Conservation (phyloP, 2,888 invertebrate genomes). For the Lithophane ornitopus region DNA sequence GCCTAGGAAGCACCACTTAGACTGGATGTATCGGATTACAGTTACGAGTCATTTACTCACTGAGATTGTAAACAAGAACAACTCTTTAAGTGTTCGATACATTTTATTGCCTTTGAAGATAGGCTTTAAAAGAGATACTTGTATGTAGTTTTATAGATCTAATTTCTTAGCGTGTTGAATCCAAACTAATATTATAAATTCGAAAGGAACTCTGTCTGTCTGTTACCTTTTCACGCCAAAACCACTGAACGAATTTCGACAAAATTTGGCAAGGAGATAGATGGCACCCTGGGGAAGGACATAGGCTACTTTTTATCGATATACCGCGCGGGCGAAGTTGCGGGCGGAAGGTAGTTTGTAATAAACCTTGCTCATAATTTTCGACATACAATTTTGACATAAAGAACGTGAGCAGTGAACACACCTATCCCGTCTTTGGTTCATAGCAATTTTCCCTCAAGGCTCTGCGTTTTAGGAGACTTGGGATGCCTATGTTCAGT, state of each 20-base stretch:
- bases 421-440: neutral
- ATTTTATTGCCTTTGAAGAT: conserved; percentile 15
- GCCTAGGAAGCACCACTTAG: conserved; percentile 21
- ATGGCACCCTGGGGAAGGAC: no score
- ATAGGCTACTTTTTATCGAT: no score
- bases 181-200: no score
- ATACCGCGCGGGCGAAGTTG: no score
- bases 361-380: neutral
- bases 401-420: neutral
- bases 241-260: no score
- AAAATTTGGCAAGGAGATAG: no score
- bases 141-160: neutral
- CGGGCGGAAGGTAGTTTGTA: no score
- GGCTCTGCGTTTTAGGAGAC: neutral
- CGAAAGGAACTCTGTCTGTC: no score
- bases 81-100: conserved; percentile 11
- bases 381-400: neutral
- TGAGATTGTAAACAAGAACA: conserved; percentile 17
- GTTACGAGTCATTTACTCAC: conserved; percentile 31
- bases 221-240: no score
- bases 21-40: conserved; percentile 36
- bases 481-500: neutral
- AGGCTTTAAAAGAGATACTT: neutral
- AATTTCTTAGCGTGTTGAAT: no score
- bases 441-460: no score